A percentile compares a stretch with the other conserved stretches of the same genome.
Evolutionary conservation across 2,888 invertebrate species (phyloP).

Genomic region (Athalia circularis): DNA sequence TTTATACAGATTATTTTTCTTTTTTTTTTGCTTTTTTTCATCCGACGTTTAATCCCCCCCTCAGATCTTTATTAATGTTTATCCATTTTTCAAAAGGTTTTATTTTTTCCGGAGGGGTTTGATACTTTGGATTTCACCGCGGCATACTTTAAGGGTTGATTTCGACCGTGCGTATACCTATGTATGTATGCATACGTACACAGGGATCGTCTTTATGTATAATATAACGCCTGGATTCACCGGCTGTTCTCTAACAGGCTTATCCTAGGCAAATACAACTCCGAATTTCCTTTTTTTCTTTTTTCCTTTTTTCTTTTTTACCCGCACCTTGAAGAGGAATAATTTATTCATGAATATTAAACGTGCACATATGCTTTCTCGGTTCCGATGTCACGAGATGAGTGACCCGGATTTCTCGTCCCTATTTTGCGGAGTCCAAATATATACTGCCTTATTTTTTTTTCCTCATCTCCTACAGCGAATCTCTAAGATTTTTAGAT

Average conservation of each 20-base stretch:
- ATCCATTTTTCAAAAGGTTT: constrained; percentile 59
- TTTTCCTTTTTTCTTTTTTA: constrained; percentile 37
- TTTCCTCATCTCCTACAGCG: not conserved
- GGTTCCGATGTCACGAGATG: constrained; percentile 36
- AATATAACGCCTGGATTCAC: constrained; percentile 24
- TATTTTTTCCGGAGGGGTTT: not conserved
- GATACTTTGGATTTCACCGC: not conserved
- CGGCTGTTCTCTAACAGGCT: constrained; percentile 53
- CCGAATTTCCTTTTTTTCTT: too few relatives aligned
- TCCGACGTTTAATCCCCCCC: constrained; percentile 53
- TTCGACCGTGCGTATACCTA: not conserved
- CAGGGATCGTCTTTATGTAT: not conserved
- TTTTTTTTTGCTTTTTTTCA: constrained; percentile 23
- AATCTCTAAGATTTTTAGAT: not conserved
- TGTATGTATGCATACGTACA: not conserved
- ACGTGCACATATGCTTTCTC: constrained; percentile 7
- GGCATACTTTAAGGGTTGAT: not conserved
- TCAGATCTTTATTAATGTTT: constrained; percentile 60
- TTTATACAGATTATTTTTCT: constrained; percentile 1
- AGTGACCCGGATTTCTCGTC: constrained; percentile 40
- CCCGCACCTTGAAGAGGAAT: constrained; percentile 37
- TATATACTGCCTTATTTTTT: not conserved
- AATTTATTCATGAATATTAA: constrained; percentile 44
- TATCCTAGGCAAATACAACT: constrained; percentile 60
- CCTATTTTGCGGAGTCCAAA: not conserved